Base-by-base conservation (phyloP, 2,888 invertebrate genomes). In the Volucella inanis region DNA sequence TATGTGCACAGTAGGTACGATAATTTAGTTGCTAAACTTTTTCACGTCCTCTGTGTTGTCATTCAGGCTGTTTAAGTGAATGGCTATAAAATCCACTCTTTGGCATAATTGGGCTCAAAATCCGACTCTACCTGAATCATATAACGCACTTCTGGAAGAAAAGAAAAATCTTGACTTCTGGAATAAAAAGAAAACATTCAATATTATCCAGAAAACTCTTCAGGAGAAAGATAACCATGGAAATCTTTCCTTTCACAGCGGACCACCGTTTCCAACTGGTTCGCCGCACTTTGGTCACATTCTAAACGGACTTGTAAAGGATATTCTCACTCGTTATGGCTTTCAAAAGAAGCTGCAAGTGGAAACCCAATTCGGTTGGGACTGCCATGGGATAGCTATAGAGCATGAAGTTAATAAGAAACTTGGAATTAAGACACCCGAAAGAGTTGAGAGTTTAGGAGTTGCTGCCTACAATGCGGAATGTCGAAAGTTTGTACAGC, bases 211-310 rank as follows among this genome's bases (percentile, higher is more conserved):
- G 96, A 90, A 18, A 31, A 97, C 6, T 94, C 94, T 94, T 95
- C 92, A 88, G 88, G 75, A 78, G n/a, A 18, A 62, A 31, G 31
- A 31, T 31, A 6, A 31, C 6, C 31, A 31, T 31, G 84, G 81
- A 9, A 94, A 94, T 88, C 98, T 95, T 92, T 95, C 97, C 0
- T 98, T 99, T 92, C 98, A 97, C 91, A 98, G 98, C 94, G 99
- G 99, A 0, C 98, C 99, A 50, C 98, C 99, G 18, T 99, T 99
- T 93, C 98, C 98, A 0, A 99, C 98, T 15, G 99, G 99, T 0
- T 93, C 98, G 75, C 99, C 99, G 1, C 99, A 99, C 93, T 99
- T 98, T 92, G 99, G 98, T 0, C 98, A 99, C 90, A 96, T 99
- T 83, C 93, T 99, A 75, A 97, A 98, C 71, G 98, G 98, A 43